These are phyloP conservation scores for Lottia gigantea DNA, from an alignment of 2,888 invertebrate species.

Conservation along the genomic window DNA sequence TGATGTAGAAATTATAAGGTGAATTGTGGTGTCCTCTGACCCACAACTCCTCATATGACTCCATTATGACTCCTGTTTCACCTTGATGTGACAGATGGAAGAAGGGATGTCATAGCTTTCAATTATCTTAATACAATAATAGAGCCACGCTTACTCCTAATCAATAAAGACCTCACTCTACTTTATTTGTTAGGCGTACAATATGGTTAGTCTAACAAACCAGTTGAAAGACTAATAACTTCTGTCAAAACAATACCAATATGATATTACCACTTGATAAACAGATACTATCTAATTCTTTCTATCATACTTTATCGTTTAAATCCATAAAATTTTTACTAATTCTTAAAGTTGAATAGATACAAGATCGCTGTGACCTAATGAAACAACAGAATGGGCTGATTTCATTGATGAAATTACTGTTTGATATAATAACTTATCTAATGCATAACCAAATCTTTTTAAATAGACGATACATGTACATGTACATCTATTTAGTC, in stretches of 20 bases:
- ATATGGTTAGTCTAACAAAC: conserved; percentile 10
- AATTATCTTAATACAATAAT: conserved; percentile 11
- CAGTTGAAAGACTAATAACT: neutral
- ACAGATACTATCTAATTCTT: too few species aligned
- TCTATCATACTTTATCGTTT: too few species aligned
- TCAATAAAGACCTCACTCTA: neutral
- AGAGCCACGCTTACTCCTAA: conserved; percentile 6
- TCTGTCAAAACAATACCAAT: conserved; percentile 7
- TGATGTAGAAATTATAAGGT: conserved; percentile 10
- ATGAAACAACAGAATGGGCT: too few species aligned
- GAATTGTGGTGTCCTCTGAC: conserved; percentile 9
- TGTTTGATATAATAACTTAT: too few species aligned
- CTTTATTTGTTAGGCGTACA: conserved; percentile 8
- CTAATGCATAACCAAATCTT: too few species aligned
- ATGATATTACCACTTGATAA: neutral
- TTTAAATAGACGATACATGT: too few species aligned
- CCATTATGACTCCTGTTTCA: conserved; percentile 10
- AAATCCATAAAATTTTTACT: too few species aligned
- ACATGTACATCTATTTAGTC: too few species aligned
- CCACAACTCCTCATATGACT: neutral
- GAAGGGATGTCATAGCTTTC: conserved; percentile 11
- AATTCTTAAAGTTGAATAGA: too few species aligned
- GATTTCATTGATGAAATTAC: too few species aligned
- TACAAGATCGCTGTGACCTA: too few species aligned
- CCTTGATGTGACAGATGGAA: conserved; percentile 8